Evolutionary conservation across 2,797 vertebrate genomes (phyloP), one percentile per base, ranked within the genome.

Genomic region (Chloroceryle amazona): DNA sequence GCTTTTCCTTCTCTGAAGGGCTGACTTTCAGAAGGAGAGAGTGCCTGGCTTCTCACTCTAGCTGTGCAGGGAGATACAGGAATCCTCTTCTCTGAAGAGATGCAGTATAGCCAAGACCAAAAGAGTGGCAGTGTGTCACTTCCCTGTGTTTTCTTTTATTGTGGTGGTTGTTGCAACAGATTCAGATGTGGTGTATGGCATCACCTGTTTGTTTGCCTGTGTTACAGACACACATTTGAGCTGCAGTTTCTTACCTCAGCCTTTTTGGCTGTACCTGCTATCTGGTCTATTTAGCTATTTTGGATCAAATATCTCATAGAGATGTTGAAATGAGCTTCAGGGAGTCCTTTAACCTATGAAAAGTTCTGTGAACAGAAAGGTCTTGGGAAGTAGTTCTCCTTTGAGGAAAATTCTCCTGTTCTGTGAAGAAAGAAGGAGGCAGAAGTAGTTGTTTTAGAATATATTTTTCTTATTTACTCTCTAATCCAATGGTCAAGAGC

Each of bases 11-110:
- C 31, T 86, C 18, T 39, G 9, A 68, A 70, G 25, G 8, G 10
- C 2, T 42, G 71, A 10, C 52, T 80, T 92, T 57, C 65, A 23
- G 28, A 31, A 42, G 19, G 22, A 39, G 52, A 33, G 66, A 62
- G 47, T 28, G 6, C 6, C 2, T 62, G 16, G 6, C 16, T 85
- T 11, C 26, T 79, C 19, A 0, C 11, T 1, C 1, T 41, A 84
- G 49, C 31, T 2, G 0, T 58, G n/a, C 13, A 6, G 17, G 37
- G 19, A 83, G 46, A 12, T 13, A 3, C 18, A 42, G 37, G 39
- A 80, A 22, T 61, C 13, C 46, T 57, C 6, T 63, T 44, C 28
- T 78, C 28, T 46, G 44, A 35, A n/a, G 41, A 44, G 26, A 51
- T 70, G 19, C 20, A 63, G 13, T 23, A 28, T 0, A 5, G 37